These are phyloP conservation scores for Odontomyia ornata DNA, from an alignment of 2,888 invertebrate genomes.

Conservation along the genomic window DNA sequence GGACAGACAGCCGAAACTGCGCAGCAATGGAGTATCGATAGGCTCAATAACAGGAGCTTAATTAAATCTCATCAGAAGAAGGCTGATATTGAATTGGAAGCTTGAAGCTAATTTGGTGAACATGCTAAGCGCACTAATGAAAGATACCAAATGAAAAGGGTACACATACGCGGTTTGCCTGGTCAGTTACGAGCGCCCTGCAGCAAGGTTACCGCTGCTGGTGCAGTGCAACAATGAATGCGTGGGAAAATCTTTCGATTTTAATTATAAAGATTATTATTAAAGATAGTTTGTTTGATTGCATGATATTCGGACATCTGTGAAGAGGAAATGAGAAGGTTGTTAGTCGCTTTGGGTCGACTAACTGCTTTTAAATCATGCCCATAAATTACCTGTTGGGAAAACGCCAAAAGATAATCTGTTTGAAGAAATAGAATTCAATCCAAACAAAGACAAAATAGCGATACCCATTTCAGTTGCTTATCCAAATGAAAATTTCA, in stretches of 20 bases:
- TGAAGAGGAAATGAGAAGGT: background rate
- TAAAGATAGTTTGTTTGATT: background rate
- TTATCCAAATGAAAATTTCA: too few relatives aligned
- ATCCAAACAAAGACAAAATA: too few relatives aligned
- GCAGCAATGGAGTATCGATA: background rate
- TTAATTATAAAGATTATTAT: conserved; percentile 17
- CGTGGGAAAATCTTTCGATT: conserved; percentile 29
- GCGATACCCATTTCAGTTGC: too few relatives aligned
- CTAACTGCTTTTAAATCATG: too few relatives aligned
- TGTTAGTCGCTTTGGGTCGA: too few relatives aligned
- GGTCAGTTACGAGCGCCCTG: background rate
- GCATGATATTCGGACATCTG: background rate
- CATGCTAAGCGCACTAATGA: conserved; percentile 12
- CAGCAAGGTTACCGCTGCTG: conserved; percentile 13
- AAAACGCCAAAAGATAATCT: too few relatives aligned
- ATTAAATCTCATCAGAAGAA: conserved; percentile 34
- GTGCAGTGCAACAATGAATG: conserved; percentile 13
- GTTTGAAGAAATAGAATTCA: too few relatives aligned
- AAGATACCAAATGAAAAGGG: conserved; percentile 15
- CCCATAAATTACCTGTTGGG: too few relatives aligned
- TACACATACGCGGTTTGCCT: background rate
- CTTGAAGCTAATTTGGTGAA: conserved; percentile 24
- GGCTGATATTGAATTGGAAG: conserved; percentile 35
- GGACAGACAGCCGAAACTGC: background rate
- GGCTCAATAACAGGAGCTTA: conserved; percentile 37